phyloP scores from a whole-genome alignment of 2,113 vertebrate genomes.

The Thunnus maccoyii region DNA sequence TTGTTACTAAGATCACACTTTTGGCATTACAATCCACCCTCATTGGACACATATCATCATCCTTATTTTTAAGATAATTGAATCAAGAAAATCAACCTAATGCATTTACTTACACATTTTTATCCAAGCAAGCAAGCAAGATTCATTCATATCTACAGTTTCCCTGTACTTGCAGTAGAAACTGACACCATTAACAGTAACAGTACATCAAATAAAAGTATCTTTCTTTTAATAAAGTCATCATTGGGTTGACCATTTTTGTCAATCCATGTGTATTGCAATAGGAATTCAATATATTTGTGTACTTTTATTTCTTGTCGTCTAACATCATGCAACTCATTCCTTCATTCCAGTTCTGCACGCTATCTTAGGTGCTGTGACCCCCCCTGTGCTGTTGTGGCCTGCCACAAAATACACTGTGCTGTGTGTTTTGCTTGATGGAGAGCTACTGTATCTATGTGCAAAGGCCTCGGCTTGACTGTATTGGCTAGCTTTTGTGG shows the following conservation, averaged over 20 bases:
- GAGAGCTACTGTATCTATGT: constrained; percentile 75
- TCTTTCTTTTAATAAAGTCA: not conserved
- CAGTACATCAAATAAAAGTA: constrained; percentile 11
- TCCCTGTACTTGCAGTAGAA: constrained; percentile 18
- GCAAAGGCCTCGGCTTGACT: constrained; percentile 73
- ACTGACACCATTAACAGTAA: not conserved
- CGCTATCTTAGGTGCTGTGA: constrained; percentile 66
- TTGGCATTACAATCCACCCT: constrained; percentile 34
- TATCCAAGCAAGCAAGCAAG: not conserved
- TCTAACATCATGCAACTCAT: constrained; percentile 74
- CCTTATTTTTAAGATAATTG: constrained; percentile 2
- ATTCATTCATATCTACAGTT: constrained; percentile 24
- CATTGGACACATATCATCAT: constrained; percentile 50
- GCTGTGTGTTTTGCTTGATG: constrained; percentile 78
- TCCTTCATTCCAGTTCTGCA: constrained; percentile 78
- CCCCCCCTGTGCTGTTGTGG: constrained; percentile 63
- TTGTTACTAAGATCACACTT: constrained; percentile 56
- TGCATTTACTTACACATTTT: constrained; percentile 3
- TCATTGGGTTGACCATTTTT: constrained; percentile 37
- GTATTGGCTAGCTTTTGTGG: constrained; percentile 79
- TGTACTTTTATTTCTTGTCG: constrained; percentile 54
- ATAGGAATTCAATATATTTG: constrained; percentile 73
- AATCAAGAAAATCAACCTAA: not conserved
- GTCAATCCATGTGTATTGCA: constrained; percentile 46
- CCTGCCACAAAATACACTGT: constrained; percentile 70